Percentiles rank a stretch among this genome's conserved stretches.
Evolutionary conservation across 2,888 invertebrate species (phyloP).

Genomic region (Aethes cnicana): DNA sequence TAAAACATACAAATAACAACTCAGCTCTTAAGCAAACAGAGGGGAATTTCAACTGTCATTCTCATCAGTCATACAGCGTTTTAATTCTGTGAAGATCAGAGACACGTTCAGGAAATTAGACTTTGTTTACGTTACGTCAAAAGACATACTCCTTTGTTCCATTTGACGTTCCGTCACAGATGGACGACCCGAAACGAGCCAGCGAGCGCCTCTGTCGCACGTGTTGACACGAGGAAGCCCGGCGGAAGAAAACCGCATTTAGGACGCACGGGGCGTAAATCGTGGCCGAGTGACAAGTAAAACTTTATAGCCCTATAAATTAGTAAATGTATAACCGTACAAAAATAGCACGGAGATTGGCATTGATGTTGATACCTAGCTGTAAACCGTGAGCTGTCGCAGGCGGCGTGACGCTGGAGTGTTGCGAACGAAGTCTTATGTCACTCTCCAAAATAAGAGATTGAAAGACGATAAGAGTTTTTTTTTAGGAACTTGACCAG

Average conservation of each 20-base stretch:
- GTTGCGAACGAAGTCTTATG: conserved; percentile 14
- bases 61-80: neutral
- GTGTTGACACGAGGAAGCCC: conserved; percentile 78
- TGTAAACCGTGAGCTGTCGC: conserved; percentile 72
- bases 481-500: no score
- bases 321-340: conserved; percentile 67
- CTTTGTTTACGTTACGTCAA: conserved; percentile 72
- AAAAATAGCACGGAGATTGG: conserved; percentile 69
- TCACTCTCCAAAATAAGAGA: no score
- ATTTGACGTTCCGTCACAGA: conserved; percentile 57
- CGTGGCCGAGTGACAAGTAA: conserved; percentile 77
- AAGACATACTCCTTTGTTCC: conserved; percentile 75
- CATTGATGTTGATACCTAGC: conserved; percentile 66
- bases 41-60: conserved; percentile 31
- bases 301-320: conserved; percentile 79
- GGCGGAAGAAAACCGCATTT: conserved; percentile 79
- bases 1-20: conserved; percentile 38
- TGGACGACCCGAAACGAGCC: conserved; percentile 63
- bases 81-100: conserved; percentile 42
- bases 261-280: conserved; percentile 74
- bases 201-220: conserved; percentile 62
- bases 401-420: conserved; percentile 44
- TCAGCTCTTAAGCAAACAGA: conserved; percentile 35
- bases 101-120: conserved; percentile 73
- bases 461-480: no score